Conservation (phyloP, 2,113 vertebrate species). For the Halichoerus grypus region DNA sequence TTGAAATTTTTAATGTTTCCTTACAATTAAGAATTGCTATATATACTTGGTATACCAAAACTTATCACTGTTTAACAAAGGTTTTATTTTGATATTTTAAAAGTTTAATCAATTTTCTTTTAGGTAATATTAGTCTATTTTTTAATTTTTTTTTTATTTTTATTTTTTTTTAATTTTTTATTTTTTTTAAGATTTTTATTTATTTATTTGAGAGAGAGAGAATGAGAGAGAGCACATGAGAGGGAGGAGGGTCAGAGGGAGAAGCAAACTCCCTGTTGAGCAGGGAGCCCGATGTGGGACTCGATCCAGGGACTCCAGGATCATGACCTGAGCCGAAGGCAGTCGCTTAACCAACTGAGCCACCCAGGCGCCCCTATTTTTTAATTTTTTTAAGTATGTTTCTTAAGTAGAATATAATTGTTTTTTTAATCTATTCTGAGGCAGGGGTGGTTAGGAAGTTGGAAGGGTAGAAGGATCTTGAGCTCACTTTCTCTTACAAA, state of each 20-base stretch:
- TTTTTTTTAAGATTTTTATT: too few species aligned
- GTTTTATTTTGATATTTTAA: neutral
- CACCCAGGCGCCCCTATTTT: too few species aligned
- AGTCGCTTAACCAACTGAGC: too few species aligned
- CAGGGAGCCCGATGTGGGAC: too few species aligned
- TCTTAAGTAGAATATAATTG: neutral
- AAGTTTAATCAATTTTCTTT: neutral
- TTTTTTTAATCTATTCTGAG: neutral
- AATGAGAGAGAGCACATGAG: too few species aligned
- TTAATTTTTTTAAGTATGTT: neutral
- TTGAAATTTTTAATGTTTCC: neutral
- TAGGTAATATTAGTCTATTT: neutral
- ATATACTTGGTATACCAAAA: neutral
- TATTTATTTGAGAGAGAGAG: too few species aligned
- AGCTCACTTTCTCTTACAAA: neutral
- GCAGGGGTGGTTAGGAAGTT: neutral
- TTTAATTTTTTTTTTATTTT: neutral
- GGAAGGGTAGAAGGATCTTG: neutral
- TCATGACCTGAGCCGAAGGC: too few species aligned
- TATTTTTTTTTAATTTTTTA: too few species aligned
- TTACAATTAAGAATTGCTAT: neutral
- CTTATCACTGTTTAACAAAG: neutral
- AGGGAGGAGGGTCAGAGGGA: too few species aligned
- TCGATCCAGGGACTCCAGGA: too few species aligned
- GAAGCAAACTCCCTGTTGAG: too few species aligned